Base-by-base conservation (phyloP, 1,140 invertebrate genomes). In the Leptestheria dahalacensis region DNA sequence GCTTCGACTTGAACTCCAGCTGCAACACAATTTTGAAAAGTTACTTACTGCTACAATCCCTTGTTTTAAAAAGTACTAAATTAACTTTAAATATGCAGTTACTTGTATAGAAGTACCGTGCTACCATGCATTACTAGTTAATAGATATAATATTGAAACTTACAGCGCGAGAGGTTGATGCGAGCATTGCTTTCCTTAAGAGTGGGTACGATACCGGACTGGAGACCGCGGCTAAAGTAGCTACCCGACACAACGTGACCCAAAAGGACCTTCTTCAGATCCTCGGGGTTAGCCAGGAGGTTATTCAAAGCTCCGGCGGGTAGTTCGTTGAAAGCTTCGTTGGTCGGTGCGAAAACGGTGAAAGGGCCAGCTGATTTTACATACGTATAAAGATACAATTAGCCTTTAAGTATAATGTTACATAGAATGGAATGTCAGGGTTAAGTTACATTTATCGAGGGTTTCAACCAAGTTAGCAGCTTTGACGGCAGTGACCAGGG, bases 311-410 rank as follows among this genome's bases (percentile, higher is more conserved):
- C 59, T 77, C 77, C 1, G 73, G 74, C 63, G 78, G 78, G 53
- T 82, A 70, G n/a, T 77, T 77, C 54, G 73, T 54, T 74, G 71
- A 91, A 91, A 59, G 87, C 88, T 33, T 79, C 75, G 69, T 91
- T 86, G 41, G 83, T 84, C 48, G 88, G 88, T 2, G 86, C 88
- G 66, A 91, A 90, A 9, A 91, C 74, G 1, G 88, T 91, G 70
- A 85, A 88, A 0, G 85, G 68, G 2, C 69, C 70, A n/a, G 60
- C 64, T 53, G 29, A n/a, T n/a, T 41, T 41, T 3, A 62, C 18
- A 24, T 56, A 11, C 9, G 25, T 15, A 56, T 24, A 24, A 26
- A 33, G 15, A 41, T 41, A 55, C 18, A 69, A 65, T 21, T 68
- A 68, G 3, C 57, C 64, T 9, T 41, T 41, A 6, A 41, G n/a